These are phyloP conservation scores for Synergus itoensis DNA, from an alignment of 2,888 invertebrate genomes.

Conservation along the genomic window DNA sequence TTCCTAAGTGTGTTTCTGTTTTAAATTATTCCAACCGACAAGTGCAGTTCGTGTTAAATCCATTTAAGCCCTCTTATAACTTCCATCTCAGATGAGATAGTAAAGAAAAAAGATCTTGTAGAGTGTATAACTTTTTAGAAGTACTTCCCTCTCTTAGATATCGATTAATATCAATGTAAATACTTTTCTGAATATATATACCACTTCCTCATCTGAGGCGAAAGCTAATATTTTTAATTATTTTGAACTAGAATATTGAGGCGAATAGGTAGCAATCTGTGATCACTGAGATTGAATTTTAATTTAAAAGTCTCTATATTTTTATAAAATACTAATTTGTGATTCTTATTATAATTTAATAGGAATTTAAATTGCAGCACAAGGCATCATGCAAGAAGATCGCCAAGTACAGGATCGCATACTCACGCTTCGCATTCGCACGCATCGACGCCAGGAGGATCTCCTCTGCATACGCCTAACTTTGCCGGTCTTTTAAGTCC, in stretches of 20 bases:
- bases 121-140: not conserved
- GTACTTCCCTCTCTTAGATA: not conserved
- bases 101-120: not conserved
- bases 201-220: too few relatives aligned
- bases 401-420: constrained; percentile 72
- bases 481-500: constrained; percentile 70
- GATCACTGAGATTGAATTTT: not conserved
- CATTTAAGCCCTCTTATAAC: not conserved
- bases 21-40: constrained; percentile 21
- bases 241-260: too few relatives aligned
- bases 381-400: constrained; percentile 72
- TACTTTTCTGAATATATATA: too few relatives aligned
- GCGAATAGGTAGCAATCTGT: not conserved
- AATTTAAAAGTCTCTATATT: not conserved
- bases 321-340: not conserved
- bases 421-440: constrained; percentile 71
- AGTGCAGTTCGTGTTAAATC: not conserved
- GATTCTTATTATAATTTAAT: constrained; percentile 1
- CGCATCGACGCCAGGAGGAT: constrained; percentile 70
- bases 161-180: not conserved
- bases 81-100: not conserved
- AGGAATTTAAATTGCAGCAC: constrained; percentile 59
- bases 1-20: constrained; percentile 37
- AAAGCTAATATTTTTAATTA: too few relatives aligned
- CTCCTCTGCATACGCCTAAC: constrained; percentile 71